phyloP scores from a whole-genome alignment of 2,888 invertebrate genomes.

The Dendrolimus houi region DNA sequence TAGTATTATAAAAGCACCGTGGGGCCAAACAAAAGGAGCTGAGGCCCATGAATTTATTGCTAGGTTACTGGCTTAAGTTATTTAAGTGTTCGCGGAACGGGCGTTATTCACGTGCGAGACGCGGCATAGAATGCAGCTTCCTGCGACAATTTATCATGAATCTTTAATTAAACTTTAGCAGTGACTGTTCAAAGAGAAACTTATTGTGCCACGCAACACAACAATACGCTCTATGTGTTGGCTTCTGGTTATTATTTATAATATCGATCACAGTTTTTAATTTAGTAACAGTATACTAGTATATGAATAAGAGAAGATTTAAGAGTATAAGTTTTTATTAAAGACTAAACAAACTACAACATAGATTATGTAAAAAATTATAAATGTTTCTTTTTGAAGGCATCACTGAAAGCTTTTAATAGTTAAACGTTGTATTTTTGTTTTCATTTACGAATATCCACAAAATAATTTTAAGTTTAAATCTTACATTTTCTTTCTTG shows the following conservation, averaged over 20 bases:
- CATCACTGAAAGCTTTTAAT: no score
- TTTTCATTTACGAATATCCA: no score
- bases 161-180: constrained; percentile 75
- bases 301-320: no score
- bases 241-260: constrained; percentile 1
- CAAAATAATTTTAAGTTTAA: no score
- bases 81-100: constrained; percentile 62
- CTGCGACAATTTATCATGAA: constrained; percentile 74
- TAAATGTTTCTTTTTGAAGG: no score
- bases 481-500: no score
- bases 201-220: constrained; percentile 53
- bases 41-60: constrained; percentile 69
- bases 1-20: constrained; percentile 53
- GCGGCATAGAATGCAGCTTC: constrained; percentile 65
- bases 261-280: not conserved
- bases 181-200: constrained; percentile 51
- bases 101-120: constrained; percentile 66
- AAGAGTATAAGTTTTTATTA: no score
- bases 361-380: no score
- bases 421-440: no score
- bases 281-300: constrained; percentile 6
- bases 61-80: constrained; percentile 66
- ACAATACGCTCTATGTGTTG: constrained; percentile 19
- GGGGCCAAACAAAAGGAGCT: constrained; percentile 53
- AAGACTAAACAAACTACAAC: no score